Evolutionary conservation across 1,140 invertebrate genomes (phyloP).

Genomic region (Bombus affinis): DNA sequence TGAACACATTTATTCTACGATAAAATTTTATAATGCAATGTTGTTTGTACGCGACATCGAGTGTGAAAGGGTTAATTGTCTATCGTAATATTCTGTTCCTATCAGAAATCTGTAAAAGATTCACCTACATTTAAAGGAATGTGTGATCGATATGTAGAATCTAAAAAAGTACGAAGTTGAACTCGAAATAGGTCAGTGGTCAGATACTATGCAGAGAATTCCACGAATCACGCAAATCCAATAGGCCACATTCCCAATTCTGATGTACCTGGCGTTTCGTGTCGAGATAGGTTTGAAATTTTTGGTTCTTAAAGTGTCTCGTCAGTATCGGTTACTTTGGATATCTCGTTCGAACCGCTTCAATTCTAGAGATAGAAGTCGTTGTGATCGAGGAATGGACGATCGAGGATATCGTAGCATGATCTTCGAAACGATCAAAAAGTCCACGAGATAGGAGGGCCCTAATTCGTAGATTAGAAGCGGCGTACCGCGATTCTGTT

Average conservation of each 20-base stretch:
- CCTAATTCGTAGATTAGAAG: conserved; percentile 57
- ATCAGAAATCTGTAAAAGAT: not conserved
- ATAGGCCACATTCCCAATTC: conserved; percentile 30
- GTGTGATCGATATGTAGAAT: not conserved
- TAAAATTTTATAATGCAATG: too few species aligned
- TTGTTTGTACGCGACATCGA: too few species aligned
- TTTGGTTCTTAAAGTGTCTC: not conserved
- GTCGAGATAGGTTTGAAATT: not conserved
- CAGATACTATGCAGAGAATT: not conserved
- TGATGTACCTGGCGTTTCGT: conserved; percentile 26
- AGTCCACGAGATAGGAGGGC: conserved; percentile 22
- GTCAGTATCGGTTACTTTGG: conserved; percentile 3
- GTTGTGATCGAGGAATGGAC: conserved; percentile 1
- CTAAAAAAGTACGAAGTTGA: not conserved
- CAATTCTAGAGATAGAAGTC: not conserved
- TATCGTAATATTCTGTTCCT: not conserved
- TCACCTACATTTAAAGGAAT: not conserved
- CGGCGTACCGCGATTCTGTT: conserved; percentile 15
- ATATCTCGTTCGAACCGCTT: not conserved
- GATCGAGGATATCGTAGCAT: conserved; percentile 8
- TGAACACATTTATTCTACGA: too few species aligned
- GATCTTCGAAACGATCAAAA: conserved; percentile 4
- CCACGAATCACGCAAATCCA: conserved; percentile 7
- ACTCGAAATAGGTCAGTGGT: not conserved
- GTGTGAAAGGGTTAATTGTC: not conserved